These are phyloP conservation scores for Corydoras maculifer DNA, from an alignment of 2,113 vertebrate species.

Conservation along the genomic window DNA sequence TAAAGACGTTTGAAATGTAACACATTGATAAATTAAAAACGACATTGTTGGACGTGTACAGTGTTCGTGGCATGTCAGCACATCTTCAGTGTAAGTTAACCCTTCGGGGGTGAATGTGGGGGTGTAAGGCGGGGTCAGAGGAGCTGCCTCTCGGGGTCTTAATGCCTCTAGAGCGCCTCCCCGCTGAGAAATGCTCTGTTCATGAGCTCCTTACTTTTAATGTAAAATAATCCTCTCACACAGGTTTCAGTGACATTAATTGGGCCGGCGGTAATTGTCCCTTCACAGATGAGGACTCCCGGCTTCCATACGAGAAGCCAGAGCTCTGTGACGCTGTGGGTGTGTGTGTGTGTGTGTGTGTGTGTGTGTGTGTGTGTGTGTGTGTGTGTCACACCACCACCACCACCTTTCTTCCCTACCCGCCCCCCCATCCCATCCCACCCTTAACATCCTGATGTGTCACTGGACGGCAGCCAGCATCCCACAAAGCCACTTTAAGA, in stretches of 20 bases:
- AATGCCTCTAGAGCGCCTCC: conserved; percentile 14
- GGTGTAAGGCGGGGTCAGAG: conserved; percentile 3
- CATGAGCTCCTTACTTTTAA: conserved; percentile 49
- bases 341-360: background rate
- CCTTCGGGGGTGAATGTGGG: background rate
- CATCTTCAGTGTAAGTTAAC: too few relatives aligned
- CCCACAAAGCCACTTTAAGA: conserved; percentile 43
- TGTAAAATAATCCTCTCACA: conserved; percentile 61
- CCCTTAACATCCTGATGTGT: conserved; percentile 26
- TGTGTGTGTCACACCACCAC: too few relatives aligned
- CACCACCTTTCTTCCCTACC: too few relatives aligned
- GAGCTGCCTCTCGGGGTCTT: background rate
- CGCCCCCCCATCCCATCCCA: too few relatives aligned
- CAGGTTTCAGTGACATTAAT: conserved; percentile 62
- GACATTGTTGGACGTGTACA: too few relatives aligned
- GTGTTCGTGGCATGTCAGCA: too few relatives aligned
- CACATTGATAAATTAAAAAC: too few relatives aligned
- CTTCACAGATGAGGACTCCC: conserved; percentile 55
- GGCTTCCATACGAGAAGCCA: conserved; percentile 38
- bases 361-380: too few relatives aligned
- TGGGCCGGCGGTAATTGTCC: conserved; percentile 59
- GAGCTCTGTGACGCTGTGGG: conserved; percentile 22
- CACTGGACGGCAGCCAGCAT: conserved; percentile 49
- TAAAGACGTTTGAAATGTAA: too few relatives aligned
- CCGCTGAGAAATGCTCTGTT: conserved; percentile 38